Base-by-base conservation (phyloP, 2,888 invertebrate genomes). In the Sminthurides aquaticus region DNA sequence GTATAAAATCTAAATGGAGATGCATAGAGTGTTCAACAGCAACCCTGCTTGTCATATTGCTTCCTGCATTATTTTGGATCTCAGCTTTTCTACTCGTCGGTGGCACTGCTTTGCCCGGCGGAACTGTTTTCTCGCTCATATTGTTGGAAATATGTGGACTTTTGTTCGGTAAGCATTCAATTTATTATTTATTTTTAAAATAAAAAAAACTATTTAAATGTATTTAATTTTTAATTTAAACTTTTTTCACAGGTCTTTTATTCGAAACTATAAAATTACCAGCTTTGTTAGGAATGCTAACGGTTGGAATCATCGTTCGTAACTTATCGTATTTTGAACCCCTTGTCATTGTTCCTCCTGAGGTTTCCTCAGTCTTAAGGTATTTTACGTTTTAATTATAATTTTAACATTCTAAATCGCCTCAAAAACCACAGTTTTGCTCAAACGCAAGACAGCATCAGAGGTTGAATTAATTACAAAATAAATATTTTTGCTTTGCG, bases 241-340 rank as follows among this genome's bases (percentile, higher is more conserved):
- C 43, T 43, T 43, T 29, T 29, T 57, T 57, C 55, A 27, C 25
- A n/a, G 91, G 92, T 60, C 90, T 87, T 86, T 77, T 91, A 25
- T 84, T 90, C 79, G 84, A 87, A 67, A 80, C 90, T 70, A 86
- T 90, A 26, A 90, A 89, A 8, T 80, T 92, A 67, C 92, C 92
- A 1, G 86, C 89, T 1, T 83, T 92, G 20, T 88, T 91, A 74
- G 92, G 92, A 61, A 92, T 93, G 92, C 84, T 93, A 24, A 79
- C 89, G 72, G 87, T 89, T 55, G 92, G 92, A 73, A 84, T 91
- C 60, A 75, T 90, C 52, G 83, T 87, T 74, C 85, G 84, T 77
- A 69, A 69, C 57, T 61, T 68, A 11, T 57, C 67, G 2, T 22
- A 43, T 5, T 57, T 67, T 24, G 61, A 59, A 20, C 60, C 28